phyloP scores from a whole-genome alignment of 1,140 invertebrate species.

The Galleria mellonella region DNA sequence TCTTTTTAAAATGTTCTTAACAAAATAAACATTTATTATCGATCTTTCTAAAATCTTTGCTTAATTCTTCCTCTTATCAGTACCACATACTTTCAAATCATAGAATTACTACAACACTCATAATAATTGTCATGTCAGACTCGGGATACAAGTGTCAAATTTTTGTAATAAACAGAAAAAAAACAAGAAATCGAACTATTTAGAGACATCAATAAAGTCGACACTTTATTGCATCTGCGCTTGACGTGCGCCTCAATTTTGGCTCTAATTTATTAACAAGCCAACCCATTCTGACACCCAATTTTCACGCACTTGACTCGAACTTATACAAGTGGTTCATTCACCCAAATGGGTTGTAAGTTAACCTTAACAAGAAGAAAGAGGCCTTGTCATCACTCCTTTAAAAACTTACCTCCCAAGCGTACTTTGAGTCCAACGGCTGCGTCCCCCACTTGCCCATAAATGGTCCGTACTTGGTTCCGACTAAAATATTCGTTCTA shows the following conservation, averaged over 20 bases:
- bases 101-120: neutral
- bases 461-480: slow-evolving; percentile 82
- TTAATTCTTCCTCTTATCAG: too few species aligned
- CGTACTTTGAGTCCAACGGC: slow-evolving; percentile 78
- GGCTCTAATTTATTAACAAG: slow-evolving; percentile 50
- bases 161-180: slow-evolving; percentile 6
- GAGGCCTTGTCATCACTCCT: slow-evolving; percentile 24
- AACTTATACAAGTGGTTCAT: slow-evolving; percentile 41
- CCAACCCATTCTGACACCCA: slow-evolving; percentile 27
- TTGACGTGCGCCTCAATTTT: slow-evolving; percentile 31
- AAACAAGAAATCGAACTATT: slow-evolving; percentile 30
- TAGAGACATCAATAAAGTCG: slow-evolving; percentile 54
- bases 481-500: slow-evolving; percentile 72
- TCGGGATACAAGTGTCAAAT: too few species aligned
- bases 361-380: slow-evolving; percentile 17
- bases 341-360: slow-evolving; percentile 17
- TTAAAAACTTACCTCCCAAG: slow-evolving; percentile 81
- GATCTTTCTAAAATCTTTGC: too few species aligned
- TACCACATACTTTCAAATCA: neutral
- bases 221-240: slow-evolving; percentile 54
- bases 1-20: too few species aligned
- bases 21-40: too few species aligned
- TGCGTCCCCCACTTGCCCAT: slow-evolving; percentile 79
- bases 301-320: slow-evolving; percentile 31
- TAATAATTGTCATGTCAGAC: neutral